Evolutionary conservation across 2,888 invertebrate genomes (phyloP).

Genomic region (Toxonevra muliebris): DNA sequence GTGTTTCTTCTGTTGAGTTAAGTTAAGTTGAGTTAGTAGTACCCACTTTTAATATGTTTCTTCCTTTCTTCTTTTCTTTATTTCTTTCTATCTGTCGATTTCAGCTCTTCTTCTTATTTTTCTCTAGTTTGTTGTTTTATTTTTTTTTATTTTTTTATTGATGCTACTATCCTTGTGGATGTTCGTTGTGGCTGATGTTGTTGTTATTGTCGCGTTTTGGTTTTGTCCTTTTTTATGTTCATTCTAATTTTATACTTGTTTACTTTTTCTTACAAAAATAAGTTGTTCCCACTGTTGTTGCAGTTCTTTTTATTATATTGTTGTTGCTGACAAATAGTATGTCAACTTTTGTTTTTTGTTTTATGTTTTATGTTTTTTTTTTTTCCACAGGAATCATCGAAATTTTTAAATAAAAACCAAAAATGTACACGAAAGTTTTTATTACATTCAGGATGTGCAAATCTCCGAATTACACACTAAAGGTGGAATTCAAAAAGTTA

Average conservation of each 20-base stretch:
- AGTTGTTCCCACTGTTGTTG: not conserved
- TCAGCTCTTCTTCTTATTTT: too few species aligned
- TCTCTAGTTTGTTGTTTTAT: not conserved
- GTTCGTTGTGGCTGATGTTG: not conserved
- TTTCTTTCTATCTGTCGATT: too few species aligned
- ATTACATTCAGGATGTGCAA: conserved; percentile 14
- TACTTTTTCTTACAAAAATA: not conserved
- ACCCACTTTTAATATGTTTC: not conserved
- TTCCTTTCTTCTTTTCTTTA: too few species aligned
- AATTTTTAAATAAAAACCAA: too few species aligned
- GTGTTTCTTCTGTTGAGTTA: conserved; percentile 27
- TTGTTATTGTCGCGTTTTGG: not conserved
- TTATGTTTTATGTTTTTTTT: conserved; percentile 19
- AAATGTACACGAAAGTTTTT: not conserved
- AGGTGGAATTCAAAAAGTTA: too few species aligned
- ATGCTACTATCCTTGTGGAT: not conserved
- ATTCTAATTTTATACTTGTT: conserved; percentile 11
- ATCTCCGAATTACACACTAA: not conserved
- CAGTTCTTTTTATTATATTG: not conserved
- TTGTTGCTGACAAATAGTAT: not conserved
- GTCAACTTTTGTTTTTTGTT: not conserved
- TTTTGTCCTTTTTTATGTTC: conserved; percentile 5
- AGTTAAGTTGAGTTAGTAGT: not conserved
- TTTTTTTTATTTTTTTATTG: not conserved
- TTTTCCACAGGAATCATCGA: too few species aligned